Evolutionary conservation across 2,888 invertebrate species (phyloP).

Genomic region (Sepioteuthis lessoniana): DNA sequence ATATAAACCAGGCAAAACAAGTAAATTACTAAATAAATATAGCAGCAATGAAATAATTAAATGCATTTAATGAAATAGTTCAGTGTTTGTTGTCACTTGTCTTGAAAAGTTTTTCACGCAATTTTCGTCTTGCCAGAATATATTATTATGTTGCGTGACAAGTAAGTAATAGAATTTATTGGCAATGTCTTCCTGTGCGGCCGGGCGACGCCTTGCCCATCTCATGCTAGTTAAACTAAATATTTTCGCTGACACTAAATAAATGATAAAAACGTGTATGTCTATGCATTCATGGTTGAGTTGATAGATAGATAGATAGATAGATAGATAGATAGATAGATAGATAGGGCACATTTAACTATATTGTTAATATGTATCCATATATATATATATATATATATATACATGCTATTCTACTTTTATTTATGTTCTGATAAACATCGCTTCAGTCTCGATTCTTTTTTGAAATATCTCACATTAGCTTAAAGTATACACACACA

Average conservation of each 20-base stretch:
- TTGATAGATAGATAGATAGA: not conserved
- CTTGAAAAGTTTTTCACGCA: not conserved
- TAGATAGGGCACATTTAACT: too few species aligned
- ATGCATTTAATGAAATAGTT: not conserved
- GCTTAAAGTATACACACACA: too few species aligned
- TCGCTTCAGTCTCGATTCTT: too few species aligned
- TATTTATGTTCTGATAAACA: too few species aligned
- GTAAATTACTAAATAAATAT: not conserved
- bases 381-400: too few species aligned
- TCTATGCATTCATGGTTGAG: not conserved
- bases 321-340: not conserved
- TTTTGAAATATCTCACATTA: too few species aligned
- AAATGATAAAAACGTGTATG: not conserved
- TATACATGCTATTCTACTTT: too few species aligned
- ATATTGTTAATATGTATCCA: too few species aligned
- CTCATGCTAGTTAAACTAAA: not conserved
- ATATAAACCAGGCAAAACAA: not conserved
- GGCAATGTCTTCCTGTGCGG: not conserved
- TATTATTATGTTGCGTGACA: slow-evolving; percentile 6
- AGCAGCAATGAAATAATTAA: not conserved
- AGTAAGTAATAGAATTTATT: slow-evolving; percentile 6
- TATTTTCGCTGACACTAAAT: not conserved
- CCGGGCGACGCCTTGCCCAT: not conserved
- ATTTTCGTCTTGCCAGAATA: slow-evolving; percentile 4
- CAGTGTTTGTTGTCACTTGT: not conserved